A percentile compares a stretch with the other conserved stretches of the same genome.
Evolutionary conservation across 2,888 invertebrate genomes (phyloP).

Genomic region (Lasioglossum calceatum): DNA sequence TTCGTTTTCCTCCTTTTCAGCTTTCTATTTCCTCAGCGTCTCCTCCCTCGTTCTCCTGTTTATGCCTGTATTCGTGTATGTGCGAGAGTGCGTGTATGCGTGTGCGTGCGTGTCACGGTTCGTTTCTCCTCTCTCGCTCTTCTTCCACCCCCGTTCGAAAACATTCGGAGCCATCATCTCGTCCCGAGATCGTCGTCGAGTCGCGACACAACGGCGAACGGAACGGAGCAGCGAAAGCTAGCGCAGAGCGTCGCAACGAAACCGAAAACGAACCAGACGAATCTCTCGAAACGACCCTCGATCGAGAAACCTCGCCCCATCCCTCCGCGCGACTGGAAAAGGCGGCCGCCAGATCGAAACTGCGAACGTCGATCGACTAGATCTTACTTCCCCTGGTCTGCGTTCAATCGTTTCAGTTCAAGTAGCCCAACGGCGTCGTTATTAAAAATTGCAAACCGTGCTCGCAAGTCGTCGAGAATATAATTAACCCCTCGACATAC

Average conservation of each 20-base stretch:
- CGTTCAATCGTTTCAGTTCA: neutral
- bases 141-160: neutral
- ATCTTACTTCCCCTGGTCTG: neutral
- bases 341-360: neutral
- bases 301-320: neutral
- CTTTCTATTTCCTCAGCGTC: neutral
- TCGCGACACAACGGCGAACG: conserved; percentile 11
- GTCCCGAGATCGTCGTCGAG: conserved; percentile 17
- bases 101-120: conserved; percentile 16
- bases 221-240: conserved; percentile 18
- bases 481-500: neutral
- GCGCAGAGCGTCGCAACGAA: conserved; percentile 26
- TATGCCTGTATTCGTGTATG: conserved; percentile 10
- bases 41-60: neutral
- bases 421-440: neutral
- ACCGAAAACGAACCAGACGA: neutral
- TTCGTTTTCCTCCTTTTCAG: neutral
- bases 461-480: neutral
- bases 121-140: neutral
- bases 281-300: neutral
- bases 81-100: conserved; percentile 6
- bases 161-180: conserved; percentile 21
- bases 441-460: neutral
- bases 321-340: too few relatives aligned
- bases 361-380: neutral